Base-by-base conservation (phyloP, 2,113 vertebrate genomes). In the Gymnogyps californianus region DNA sequence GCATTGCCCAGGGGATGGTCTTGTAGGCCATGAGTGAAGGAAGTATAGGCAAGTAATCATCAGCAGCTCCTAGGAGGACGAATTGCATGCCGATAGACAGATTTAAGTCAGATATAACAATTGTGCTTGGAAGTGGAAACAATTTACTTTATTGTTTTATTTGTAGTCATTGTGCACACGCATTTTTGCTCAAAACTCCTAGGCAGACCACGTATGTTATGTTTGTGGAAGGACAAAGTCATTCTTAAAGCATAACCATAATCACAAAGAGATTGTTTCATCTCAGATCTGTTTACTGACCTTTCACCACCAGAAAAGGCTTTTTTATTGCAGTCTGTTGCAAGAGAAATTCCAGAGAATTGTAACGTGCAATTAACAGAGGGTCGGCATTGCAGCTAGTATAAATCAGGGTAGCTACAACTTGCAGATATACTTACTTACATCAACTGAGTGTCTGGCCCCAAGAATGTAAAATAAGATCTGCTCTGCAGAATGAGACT, bases 401-500 rank as follows among this genome's bases (percentile, higher is more conserved):
- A 1, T 86, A 90, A 94, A 86, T 61, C 75, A 52, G 87, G 29
- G 67, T 66, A 66, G 31, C 51, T 91, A 31, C 64, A 89, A 16
- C 31, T 77, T 72, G 26, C 66, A 84, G 86, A 69, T 69, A 61
- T 2, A 49, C 81, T 75, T 90, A 38, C 40, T 90, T 74, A 74
- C 25, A 71, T 66, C 59, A 77, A 12, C 67, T 62, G 38, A 55
- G 13, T 25, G 36, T 55, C 88, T 94, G 79, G 64, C 59, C n/a
- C 38, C 62, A 97, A 79, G 79, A 98, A 96, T 80, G 58, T 75
- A 96, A 93, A 97, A 96, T 90, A 97, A 95, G 90, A 91, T 93
- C 83, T 91, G 78, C 55, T 49, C 62, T 55, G 20, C 70, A 94
- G 81, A 96, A 96, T 92, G 88, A 97, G 91, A 83, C 83, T 80